Base-by-base conservation (phyloP, 2,888 invertebrate genomes). In the Parasteatoda lunata region DNA sequence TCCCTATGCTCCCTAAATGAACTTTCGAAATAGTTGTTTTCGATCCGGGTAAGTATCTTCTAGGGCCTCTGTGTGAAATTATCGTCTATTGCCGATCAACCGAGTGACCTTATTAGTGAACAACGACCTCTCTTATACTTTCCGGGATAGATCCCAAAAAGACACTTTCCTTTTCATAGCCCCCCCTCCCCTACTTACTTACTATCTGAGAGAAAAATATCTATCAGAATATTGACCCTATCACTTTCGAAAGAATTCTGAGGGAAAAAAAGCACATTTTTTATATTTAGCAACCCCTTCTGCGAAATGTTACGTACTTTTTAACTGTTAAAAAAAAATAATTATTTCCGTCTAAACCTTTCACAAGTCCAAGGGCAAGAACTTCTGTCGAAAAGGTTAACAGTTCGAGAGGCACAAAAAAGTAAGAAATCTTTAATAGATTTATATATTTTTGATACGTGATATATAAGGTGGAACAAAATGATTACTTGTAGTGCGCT, bases 81-180 rank as follows among this genome's bases (percentile, higher is more conserved):
- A 59, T n/a, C n/a, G 59, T 59, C 59, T 5, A 9, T 59, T n/a
- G 49, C 30, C n/a, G n/a, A 51, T 13, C 49, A 72, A 13, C 69
- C 47, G 59, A 15, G 65, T 80, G 79, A 80, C 79, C 79, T 80
- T 72, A 49, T 80, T 80, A 7, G 64, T 64, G 79, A 72, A 11
- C 72, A 48, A 65, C 72, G 79, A 80, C 59, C 79, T 59, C 47
- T 64, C 49, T 65, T 9, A 13, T 15, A 47, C 49, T 72, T 72
- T 65, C 79, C 70, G 13, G 79, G 72, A 80, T 72, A 78, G 64
- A 65, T 72, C 65, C 48, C 65, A 48, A 76, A 76, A 48, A 30
- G 76, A 52, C 30, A 76, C 76, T 76, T 76, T 76, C 76, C 76
- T 59, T 76, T 76, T 76, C 49, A 48, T 76, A 76, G 76, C 76